phyloP scores from a whole-genome alignment of 2,113 vertebrate genomes.

The Brachyhypopomus gauderio region DNA sequence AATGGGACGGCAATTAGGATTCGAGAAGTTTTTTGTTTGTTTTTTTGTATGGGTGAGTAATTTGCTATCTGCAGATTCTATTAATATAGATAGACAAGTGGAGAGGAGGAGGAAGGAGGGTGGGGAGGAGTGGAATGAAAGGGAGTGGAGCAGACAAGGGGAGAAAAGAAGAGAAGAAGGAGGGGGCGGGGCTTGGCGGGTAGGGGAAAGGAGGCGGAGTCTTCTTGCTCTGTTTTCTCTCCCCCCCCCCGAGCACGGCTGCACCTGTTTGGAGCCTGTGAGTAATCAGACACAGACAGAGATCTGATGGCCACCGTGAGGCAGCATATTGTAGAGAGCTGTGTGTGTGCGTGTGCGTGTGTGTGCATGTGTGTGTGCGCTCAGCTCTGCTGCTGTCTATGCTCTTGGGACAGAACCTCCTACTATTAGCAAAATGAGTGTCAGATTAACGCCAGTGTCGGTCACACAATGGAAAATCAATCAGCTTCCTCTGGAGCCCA shows the following conservation, averaged over 20 bases:
- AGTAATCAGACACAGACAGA: slow-evolving; percentile 51
- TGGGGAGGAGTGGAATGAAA: slow-evolving; percentile 16
- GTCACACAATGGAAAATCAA: neutral
- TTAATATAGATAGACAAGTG: slow-evolving; percentile 34
- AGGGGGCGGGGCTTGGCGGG: neutral
- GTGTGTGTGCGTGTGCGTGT: slow-evolving; percentile 28
- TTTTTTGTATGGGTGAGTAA: slow-evolving; percentile 43
- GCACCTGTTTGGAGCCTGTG: slow-evolving; percentile 50
- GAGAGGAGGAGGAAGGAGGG: slow-evolving; percentile 14
- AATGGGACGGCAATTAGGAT: slow-evolving; percentile 37
- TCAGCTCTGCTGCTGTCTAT: neutral
- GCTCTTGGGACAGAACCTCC: slow-evolving; percentile 23
- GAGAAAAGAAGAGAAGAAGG: no score
- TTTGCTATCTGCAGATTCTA: slow-evolving; percentile 48
- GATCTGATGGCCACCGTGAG: slow-evolving; percentile 47
- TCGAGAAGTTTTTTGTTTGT: slow-evolving; percentile 20
- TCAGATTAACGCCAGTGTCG: slow-evolving; percentile 33
- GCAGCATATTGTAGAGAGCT: slow-evolving; percentile 36
- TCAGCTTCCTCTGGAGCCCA: no score
- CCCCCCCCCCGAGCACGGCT: slow-evolving; percentile 22
- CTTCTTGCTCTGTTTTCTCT: neutral
- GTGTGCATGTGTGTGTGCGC: neutral
- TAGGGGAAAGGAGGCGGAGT: slow-evolving; percentile 14
- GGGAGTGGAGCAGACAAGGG: slow-evolving; percentile 23
- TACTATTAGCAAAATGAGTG: slow-evolving; percentile 52